phyloP scores from a whole-genome alignment of 2,797 vertebrate species.

The Syngnathus acus region DNA sequence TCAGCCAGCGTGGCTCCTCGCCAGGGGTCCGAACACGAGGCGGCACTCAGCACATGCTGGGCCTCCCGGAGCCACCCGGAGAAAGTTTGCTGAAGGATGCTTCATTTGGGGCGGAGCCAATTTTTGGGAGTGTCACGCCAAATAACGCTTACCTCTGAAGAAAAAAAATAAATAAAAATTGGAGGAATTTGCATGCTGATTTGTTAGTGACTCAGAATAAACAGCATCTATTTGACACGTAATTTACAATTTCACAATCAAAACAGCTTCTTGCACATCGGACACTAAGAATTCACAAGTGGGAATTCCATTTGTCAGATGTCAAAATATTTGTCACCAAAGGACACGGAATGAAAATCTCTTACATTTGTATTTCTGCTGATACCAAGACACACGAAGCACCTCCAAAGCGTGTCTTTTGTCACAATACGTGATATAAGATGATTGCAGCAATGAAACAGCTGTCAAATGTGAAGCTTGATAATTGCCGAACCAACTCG shows the following conservation, averaged over 20 bases:
- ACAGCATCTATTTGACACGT: conserved; percentile 6
- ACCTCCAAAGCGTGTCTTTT: neutral
- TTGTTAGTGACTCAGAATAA: conserved; percentile 5
- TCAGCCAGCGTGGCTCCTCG: conserved; percentile 9
- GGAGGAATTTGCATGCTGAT: no score
- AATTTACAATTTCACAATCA: neutral
- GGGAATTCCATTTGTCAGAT: neutral
- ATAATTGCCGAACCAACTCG: neutral
- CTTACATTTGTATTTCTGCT: neutral
- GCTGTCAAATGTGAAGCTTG: neutral
- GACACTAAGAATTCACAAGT: neutral
- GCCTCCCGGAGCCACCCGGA: conserved; percentile 30
- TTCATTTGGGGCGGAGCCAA: conserved; percentile 6
- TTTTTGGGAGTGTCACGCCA: conserved; percentile 8
- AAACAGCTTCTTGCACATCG: neutral
- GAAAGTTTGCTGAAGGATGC: conserved; percentile 25
- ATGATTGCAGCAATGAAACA: neutral
- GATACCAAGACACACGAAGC: neutral
- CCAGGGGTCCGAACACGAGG: conserved; percentile 50
- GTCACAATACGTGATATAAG: neutral
- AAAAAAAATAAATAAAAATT: no score
- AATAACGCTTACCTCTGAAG: neutral
- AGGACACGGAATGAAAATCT: neutral
- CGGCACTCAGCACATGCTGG: conserved; percentile 64
- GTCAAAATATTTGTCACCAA: neutral